A percentile compares a stretch with the other conserved stretches of the same genome.
Conservation (phyloP, 2,888 invertebrate species). For the Autographa gamma region DNA sequence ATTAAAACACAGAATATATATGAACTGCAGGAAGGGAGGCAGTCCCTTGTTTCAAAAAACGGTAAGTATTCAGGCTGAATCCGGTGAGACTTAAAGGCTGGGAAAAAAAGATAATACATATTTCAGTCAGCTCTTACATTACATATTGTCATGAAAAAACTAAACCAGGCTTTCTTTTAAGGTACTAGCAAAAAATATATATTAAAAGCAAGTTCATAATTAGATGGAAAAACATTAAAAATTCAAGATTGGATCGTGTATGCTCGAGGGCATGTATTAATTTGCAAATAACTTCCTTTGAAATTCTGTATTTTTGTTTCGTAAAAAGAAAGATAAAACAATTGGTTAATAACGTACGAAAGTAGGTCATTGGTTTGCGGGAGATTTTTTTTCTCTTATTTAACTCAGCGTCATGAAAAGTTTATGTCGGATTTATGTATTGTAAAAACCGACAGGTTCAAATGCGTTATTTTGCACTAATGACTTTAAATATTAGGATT, state of each 20-base stretch:
- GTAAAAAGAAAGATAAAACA: slow-evolving; percentile 23
- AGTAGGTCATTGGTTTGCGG: slow-evolving; percentile 34
- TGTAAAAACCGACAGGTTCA: not conserved
- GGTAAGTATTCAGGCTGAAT: no score
- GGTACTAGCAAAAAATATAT: not conserved
- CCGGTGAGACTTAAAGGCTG: no score
- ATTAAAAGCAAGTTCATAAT: not conserved
- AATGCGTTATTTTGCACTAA: not conserved
- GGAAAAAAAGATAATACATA: no score
- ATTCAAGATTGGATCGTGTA: slow-evolving; percentile 7
- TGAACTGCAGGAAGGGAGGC: no score
- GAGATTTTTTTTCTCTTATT: slow-evolving; percentile 32
- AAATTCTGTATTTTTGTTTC: slow-evolving; percentile 11
- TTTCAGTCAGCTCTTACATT: no score
- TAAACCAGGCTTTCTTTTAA: not conserved
- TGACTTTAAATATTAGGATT: not conserved
- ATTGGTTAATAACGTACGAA: slow-evolving; percentile 20
- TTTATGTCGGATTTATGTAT: slow-evolving; percentile 11
- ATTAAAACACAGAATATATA: no score
- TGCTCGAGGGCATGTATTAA: slow-evolving; percentile 12
- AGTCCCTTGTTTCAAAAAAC: no score
- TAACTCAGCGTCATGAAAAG: slow-evolving; percentile 26
- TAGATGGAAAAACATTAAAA: not conserved
- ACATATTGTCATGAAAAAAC: not conserved
- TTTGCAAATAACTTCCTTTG: slow-evolving; percentile 23